phyloP scores from a whole-genome alignment of 2,797 vertebrate genomes.

The Notolepis coatsorum region DNA sequence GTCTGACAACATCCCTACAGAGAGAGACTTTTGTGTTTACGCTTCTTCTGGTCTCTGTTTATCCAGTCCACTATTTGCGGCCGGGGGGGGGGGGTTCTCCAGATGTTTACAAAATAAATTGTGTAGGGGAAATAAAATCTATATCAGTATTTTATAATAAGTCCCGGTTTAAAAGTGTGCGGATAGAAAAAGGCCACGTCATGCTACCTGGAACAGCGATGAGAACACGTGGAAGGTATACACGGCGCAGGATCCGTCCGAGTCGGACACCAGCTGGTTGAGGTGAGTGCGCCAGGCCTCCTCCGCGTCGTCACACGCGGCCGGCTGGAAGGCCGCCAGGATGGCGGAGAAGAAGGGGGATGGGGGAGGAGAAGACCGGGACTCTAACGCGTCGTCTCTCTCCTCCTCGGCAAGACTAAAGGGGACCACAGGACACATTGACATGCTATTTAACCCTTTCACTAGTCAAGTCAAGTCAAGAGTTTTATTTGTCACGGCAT shows the following conservation, averaged over 20 bases:
- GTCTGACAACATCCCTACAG: too few species aligned
- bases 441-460: background rate
- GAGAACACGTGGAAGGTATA: slow-evolving; percentile 97
- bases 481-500: too few species aligned
- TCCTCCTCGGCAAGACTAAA: slow-evolving; percentile 86
- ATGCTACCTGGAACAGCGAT: slow-evolving; percentile 92
- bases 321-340: slow-evolving; percentile 94
- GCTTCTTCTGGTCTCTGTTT: too few species aligned
- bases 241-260: slow-evolving; percentile 94
- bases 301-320: slow-evolving; percentile 91
- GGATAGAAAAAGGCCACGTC: background rate
- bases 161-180: background rate
- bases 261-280: slow-evolving; percentile 94
- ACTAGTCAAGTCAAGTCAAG: too few species aligned
- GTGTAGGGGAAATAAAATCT: too few species aligned
- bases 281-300: slow-evolving; percentile 96
- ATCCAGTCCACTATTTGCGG: too few species aligned
- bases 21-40: too few species aligned
- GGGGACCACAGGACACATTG: slow-evolving; percentile 24
- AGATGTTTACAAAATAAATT: too few species aligned
- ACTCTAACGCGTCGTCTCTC: slow-evolving; percentile 76
- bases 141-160: too few species aligned
- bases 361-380: slow-evolving; percentile 86
- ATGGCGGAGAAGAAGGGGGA: slow-evolving; percentile 98
- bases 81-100: too few species aligned